These are phyloP conservation scores for Felis catus DNA, from an alignment of 2,113 vertebrate species.

Conservation along the genomic window F.catus_Fca126_mat1.0 CM031421.1:59936001-59936500, in stretches of 20 bases:
- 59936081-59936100: constrained; percentile 73
- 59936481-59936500: neutral
- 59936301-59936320: neutral
- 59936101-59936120: constrained; percentile 87
- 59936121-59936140: constrained; percentile 97
- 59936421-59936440: neutral
- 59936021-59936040: constrained; percentile 95
- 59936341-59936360: neutral
- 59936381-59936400: neutral
- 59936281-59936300: neutral
- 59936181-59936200: constrained; percentile 88
- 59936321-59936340: constrained; percentile 30
- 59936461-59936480: constrained; percentile 12
- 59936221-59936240: constrained; percentile 34
- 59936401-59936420: constrained; percentile 11
- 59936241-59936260: neutral
- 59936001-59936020: constrained; percentile 93
- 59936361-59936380: neutral
- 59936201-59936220: constrained; percentile 61
- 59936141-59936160: constrained; percentile 93
- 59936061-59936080: constrained; percentile 88
- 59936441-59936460: neutral
- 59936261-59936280: neutral
- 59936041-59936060: constrained; percentile 89
- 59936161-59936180: constrained; percentile 86